Evolutionary conservation across 2,113 vertebrate genomes (phyloP), one percentile per base, ranked within the genome.

Genomic region (Microcebus griseorufus): DNA sequence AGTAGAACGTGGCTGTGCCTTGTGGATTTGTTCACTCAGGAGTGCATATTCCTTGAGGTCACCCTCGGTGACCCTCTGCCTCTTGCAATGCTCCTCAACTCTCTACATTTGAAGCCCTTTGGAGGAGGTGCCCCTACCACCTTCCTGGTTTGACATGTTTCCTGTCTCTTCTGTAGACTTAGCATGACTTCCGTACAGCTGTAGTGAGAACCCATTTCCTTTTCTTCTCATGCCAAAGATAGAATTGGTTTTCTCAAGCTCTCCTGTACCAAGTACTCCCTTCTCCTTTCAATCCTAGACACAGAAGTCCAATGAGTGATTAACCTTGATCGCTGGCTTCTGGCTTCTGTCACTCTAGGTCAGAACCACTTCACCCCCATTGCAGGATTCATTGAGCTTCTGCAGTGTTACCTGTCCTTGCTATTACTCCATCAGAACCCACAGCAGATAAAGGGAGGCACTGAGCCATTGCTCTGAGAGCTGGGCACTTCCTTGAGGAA

Each of bases 381-480:
- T 81, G 86, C 58, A 88, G 51, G 88, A 88, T 55, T 92, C 27
- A 23, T 39, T 42, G 76, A 58, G 45, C 42, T 75, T 87, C 62
- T 70, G 29, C 16, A n/a, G 27, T 22, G 42, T 8, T 51, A 23
- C 82, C 67, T 86, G 27, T 67, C 75, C 9, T 88, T 67, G 55
- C 39, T 60, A 48, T 64, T 11, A 70, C 58, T 64, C 70, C 88
- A 76, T 42, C 55, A 42, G 88, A 82, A 95, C 22, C 80, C 65
- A 70, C 67, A 34, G 62, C 29, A 96, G 86, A 84, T 42, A 65
- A 58, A 96, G 58, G 48, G 92, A 96, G 62, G 76, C 72, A 37
- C 34, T 29, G 39, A 37, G 60, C 70, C 72, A 69, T 67, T 72
- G 42, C 60, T 72, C 67, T 0, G 9, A 86, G 88, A 93, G 48